Conservation (phyloP, 1,140 invertebrate genomes). For the Xylocopa sonorina region DNA sequence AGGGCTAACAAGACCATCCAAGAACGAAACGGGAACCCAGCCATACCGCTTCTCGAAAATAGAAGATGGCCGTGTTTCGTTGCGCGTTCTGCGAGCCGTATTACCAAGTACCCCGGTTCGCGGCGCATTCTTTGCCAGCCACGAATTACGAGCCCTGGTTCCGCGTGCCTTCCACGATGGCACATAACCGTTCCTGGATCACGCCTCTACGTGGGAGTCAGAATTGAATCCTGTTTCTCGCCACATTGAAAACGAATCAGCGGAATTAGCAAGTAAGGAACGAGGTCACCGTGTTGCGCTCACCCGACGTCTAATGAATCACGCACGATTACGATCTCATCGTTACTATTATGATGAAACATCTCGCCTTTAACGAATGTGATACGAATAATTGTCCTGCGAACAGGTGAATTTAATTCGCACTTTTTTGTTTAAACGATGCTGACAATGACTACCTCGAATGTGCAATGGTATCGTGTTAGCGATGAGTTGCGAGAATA, state of each 20-base stretch:
- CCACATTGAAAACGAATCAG: not conserved
- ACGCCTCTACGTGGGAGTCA: not conserved
- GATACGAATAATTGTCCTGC: too few species aligned
- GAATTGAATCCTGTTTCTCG: constrained; percentile 2
- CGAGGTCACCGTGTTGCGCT: not conserved
- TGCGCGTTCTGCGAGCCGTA: constrained; percentile 8
- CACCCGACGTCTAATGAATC: not conserved
- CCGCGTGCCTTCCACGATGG: too few species aligned
- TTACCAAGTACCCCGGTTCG: not conserved
- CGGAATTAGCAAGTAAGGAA: not conserved
- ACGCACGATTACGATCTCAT: not conserved
- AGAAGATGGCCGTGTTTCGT: not conserved
- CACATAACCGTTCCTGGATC: not conserved
- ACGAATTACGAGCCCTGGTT: too few species aligned
- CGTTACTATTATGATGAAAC: too few species aligned
- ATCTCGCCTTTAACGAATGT: too few species aligned
- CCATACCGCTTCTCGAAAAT: not conserved
- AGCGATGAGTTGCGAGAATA: not conserved
- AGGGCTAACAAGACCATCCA: not conserved
- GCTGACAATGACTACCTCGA: not conserved
- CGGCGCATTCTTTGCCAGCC: not conserved
- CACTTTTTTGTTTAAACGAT: too few species aligned
- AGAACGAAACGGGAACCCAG: constrained; percentile 1
- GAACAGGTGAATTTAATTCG: too few species aligned
- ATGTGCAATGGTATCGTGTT: not conserved